Base-by-base conservation (phyloP, 2,888 invertebrate genomes). In the Megalurothrips usitatus region DNA sequence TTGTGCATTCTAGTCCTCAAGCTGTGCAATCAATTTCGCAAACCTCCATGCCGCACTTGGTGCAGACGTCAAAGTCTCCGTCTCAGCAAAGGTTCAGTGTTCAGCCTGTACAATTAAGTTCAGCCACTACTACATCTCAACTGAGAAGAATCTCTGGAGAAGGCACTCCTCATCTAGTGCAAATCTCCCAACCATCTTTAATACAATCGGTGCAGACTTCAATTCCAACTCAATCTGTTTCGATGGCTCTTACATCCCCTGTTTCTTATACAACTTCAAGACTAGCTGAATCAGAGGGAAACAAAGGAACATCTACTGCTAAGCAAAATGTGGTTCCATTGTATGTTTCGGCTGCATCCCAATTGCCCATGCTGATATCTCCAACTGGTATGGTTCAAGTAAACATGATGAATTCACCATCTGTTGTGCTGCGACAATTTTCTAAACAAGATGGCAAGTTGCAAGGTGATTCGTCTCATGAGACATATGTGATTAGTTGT, bases 371-470 rank as follows among this genome's bases (percentile, higher is more conserved):
- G 23, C n/a, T 75, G 68, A 75, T 75, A 9, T 75, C 68, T 75
- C 23, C 68, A 0, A 26, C 68, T 10, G 68, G 68, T 26, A 75
- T 75, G 68, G 68, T 75, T 9, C 23, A 26, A 1, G 68, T 75
- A 2, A 58, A 58, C 19, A 17, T 58, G 52, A 17, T 52, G 14
- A 68, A 68, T 23, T 68, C 68, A n/a, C 68, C 19, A 68, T 3
- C 68, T 23, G 68, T 68, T 68, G 68, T 68, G n/a, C 23, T 75
- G 10, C 23, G 68, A 8, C 68, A 75, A 26, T n/a, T 75, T 12
- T 75, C 68, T 2, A 75, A 75, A 75, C 68, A 75, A 75, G 68
- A 75, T 75, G 26, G 6, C 68, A 75, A 75, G 68, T 9, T 75
- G 26, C 12, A n/a, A 26, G 26, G 26, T 11, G 68, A 75, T 26